A percentile compares a stretch with the other conserved stretches of the same genome.
Evolutionary conservation across 2,888 invertebrate genomes (phyloP).

Genomic region (Drosophila anomalata): DNA sequence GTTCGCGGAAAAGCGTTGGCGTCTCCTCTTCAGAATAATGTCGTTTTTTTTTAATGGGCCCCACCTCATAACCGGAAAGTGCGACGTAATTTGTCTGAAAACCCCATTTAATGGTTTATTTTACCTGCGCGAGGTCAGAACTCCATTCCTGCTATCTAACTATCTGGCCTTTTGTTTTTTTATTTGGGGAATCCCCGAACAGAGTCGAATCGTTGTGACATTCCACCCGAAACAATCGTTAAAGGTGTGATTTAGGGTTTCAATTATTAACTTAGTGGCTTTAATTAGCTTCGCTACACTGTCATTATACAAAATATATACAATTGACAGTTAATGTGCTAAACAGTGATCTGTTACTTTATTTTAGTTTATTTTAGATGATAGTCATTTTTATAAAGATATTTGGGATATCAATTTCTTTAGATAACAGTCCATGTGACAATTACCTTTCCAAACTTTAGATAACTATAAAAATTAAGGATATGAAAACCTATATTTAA

Average conservation of each 20-base stretch:
- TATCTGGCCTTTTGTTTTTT: slow-evolving; percentile 15
- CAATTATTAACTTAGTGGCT: background rate
- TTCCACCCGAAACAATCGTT: background rate
- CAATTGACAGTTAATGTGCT: background rate
- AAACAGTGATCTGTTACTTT: no score
- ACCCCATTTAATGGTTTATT: slow-evolving; percentile 24
- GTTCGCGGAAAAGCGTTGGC: slow-evolving; percentile 14
- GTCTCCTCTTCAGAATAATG: slow-evolving; percentile 23
- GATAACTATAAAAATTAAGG: no score
- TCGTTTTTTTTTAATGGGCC: slow-evolving; percentile 37
- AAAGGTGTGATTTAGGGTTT: slow-evolving; percentile 8
- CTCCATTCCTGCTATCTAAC: slow-evolving; percentile 2
- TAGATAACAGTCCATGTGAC: no score
- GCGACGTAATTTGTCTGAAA: slow-evolving; percentile 29
- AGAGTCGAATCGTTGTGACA: background rate
- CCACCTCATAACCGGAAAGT: slow-evolving; percentile 23
- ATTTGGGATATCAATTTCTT: no score
- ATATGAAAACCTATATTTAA: no score
- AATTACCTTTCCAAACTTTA: no score
- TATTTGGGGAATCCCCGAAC: slow-evolving; percentile 24
- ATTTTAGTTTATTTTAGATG: no score
- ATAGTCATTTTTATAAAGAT: no score
- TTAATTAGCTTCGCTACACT: background rate
- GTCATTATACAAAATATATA: background rate
- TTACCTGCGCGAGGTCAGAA: slow-evolving; percentile 12